phyloP scores from a whole-genome alignment of 2,888 invertebrate species.

The Nomada goodeniana region DNA sequence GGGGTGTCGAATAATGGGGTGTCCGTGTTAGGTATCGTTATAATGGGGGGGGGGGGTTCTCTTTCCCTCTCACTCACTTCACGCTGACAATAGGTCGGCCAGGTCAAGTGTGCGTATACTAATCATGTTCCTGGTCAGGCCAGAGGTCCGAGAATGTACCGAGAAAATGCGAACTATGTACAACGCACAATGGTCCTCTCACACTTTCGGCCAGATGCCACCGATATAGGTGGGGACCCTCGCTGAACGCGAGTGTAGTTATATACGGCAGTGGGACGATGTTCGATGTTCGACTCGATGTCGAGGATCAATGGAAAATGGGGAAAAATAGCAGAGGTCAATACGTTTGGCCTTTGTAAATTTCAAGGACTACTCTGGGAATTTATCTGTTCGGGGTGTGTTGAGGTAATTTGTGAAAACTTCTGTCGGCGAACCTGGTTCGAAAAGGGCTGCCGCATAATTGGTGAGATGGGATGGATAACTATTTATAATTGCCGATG shows the following conservation, averaged over 20 bases:
- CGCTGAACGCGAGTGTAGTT: slow-evolving; percentile 15
- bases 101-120: slow-evolving; percentile 83
- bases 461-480: too few species aligned
- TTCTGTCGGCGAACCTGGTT: neutral
- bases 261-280: neutral
- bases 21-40: slow-evolving; percentile 77
- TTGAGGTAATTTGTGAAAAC: neutral
- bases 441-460: neutral
- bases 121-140: slow-evolving; percentile 78
- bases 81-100: slow-evolving; percentile 70
- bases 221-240: slow-evolving; percentile 45
- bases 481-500: too few species aligned
- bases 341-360: neutral
- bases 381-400: neutral
- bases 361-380: slow-evolving; percentile 23
- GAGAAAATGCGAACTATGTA: slow-evolving; percentile 78
- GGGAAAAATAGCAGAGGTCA: neutral
- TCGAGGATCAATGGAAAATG: slow-evolving; percentile 15
- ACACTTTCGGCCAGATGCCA: slow-evolving; percentile 72
- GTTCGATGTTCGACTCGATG: neutral
- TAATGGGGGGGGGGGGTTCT: slow-evolving; percentile 74
- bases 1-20: slow-evolving; percentile 73
- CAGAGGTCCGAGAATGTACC: slow-evolving; percentile 70
- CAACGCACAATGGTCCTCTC: slow-evolving; percentile 68
- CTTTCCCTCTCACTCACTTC: slow-evolving; percentile 56